phyloP scores from a whole-genome alignment of 2,888 invertebrate genomes.

The Calameuta pallipes region DNA sequence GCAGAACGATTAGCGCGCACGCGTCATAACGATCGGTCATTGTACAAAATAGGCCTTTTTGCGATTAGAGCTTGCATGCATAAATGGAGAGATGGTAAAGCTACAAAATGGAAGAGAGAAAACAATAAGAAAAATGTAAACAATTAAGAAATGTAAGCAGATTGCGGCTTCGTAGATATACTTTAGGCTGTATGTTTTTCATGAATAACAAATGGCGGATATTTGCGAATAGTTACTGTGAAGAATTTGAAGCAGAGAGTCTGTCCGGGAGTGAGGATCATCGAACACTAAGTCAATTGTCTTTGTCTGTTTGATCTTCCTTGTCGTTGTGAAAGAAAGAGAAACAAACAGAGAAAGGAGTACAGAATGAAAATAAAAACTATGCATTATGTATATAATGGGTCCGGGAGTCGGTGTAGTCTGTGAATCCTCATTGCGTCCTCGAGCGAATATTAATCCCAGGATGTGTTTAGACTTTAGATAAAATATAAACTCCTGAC shows the following conservation, averaged over 20 bases:
- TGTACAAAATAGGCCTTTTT: neutral
- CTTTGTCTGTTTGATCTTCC: neutral
- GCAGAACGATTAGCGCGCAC: neutral
- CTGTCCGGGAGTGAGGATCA: neutral
- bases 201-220: neutral
- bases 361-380: neutral
- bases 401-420: neutral
- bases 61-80: neutral
- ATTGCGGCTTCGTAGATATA: neutral
- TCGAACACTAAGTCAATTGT: neutral
- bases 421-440: neutral
- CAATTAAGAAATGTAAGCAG: neutral
- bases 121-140: neutral
- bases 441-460: neutral
- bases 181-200: neutral
- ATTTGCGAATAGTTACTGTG: neutral
- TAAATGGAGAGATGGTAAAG: neutral
- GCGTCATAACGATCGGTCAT: neutral
- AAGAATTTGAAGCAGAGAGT: neutral
- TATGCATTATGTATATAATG: neutral
- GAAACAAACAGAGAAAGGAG: neutral
- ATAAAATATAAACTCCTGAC: neutral
- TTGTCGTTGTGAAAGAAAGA: neutral
- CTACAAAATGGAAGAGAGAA: neutral
- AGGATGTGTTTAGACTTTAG: neutral